phyloP scores from a whole-genome alignment of 2,113 vertebrate genomes.

The Alethe diademata region DNA sequence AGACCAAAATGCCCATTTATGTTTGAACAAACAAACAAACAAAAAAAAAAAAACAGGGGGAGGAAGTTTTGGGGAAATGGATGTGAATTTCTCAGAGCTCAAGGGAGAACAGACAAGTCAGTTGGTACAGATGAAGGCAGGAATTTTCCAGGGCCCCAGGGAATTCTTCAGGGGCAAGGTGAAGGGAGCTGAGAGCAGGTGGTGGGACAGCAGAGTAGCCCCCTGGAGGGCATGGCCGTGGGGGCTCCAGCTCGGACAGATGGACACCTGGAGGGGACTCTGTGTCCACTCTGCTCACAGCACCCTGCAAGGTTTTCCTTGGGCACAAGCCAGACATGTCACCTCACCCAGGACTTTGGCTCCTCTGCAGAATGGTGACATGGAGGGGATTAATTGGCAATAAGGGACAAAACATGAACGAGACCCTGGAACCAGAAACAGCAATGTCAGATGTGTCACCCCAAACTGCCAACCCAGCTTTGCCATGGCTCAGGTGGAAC shows the following conservation, averaged over 20 bases:
- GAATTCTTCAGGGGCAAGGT: background rate
- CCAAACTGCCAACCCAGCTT: background rate
- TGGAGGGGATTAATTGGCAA: background rate
- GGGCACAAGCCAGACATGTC: background rate
- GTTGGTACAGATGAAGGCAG: background rate
- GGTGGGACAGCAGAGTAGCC: background rate
- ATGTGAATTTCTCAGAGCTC: background rate
- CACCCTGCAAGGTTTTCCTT: accelerated
- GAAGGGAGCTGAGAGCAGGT: background rate
- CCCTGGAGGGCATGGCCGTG: accelerated
- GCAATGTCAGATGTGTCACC: background rate
- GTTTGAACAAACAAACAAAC: background rate
- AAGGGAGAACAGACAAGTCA: background rate
- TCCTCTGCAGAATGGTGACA: background rate
- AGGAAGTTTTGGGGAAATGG: background rate
- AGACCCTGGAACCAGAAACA: background rate
- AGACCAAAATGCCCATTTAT: background rate
- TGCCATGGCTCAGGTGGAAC: accelerated
- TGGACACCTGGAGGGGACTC: background rate
- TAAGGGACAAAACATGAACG: accelerated
- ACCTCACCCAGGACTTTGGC: background rate
- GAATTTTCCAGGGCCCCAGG: conserved; percentile 1
- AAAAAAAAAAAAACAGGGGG: accelerated
- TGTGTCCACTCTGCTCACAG: accelerated
- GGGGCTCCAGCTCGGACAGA: background rate